phyloP scores from a whole-genome alignment of 1,140 invertebrate genomes.

The Nilaparvata lugens region DNA sequence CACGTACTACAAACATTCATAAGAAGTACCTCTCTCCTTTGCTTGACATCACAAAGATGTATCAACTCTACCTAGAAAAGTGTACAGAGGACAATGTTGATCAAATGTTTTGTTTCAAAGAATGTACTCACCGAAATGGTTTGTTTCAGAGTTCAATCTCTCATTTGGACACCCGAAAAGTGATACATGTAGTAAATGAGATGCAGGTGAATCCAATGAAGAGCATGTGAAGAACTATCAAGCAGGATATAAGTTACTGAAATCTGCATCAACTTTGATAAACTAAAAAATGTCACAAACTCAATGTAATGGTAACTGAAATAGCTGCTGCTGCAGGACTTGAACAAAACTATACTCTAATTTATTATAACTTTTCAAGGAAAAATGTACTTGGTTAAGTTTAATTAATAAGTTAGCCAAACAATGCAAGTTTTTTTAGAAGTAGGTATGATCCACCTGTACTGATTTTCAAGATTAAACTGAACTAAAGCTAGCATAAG shows the following conservation, averaged over 20 bases:
- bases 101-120: conserved; percentile 7
- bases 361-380: too few relatives aligned
- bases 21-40: conserved; percentile 21
- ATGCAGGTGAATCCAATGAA: background rate
- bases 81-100: background rate
- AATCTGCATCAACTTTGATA: too few relatives aligned
- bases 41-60: conserved; percentile 15
- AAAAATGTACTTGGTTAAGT: too few relatives aligned
- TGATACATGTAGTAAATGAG: conserved; percentile 8
- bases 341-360: too few relatives aligned
- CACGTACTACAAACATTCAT: conserved; percentile 15
- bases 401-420: too few relatives aligned
- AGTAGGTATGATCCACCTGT: too few relatives aligned
- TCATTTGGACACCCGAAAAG: conserved; percentile 1
- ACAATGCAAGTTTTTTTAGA: too few relatives aligned
- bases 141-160: conserved; percentile 5
- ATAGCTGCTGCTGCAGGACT: too few relatives aligned
- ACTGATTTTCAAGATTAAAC: too few relatives aligned
- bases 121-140: conserved; percentile 9
- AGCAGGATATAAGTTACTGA: background rate
- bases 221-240: conserved; percentile 8
- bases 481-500: too few relatives aligned
- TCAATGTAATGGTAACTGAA: too few relatives aligned
- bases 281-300: too few relatives aligned
- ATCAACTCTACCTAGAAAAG: conserved; percentile 8